These are phyloP conservation scores for Drosophila lini DNA, from an alignment of 1,140 invertebrate genomes.

Conservation along the genomic window DNA sequence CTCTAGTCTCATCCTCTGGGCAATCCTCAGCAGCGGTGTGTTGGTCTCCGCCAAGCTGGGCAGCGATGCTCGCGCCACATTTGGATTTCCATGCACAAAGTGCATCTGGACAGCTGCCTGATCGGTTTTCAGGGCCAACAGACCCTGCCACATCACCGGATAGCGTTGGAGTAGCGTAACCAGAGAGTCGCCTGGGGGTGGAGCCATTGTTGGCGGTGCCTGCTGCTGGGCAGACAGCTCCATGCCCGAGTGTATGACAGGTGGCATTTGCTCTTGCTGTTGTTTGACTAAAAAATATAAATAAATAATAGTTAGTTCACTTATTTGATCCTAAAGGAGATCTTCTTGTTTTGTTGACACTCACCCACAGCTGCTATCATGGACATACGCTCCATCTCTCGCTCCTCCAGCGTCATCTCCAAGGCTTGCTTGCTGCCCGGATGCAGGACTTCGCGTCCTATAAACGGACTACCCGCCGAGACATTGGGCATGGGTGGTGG, in stretches of 20 bases:
- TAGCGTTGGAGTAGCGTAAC: constrained; percentile 93
- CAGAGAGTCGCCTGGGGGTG: constrained; percentile 91
- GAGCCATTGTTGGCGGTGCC: constrained; percentile 89
- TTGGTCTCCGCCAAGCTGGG: constrained; percentile 91
- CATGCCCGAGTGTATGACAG: constrained; percentile 55
- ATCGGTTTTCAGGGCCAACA: constrained; percentile 97
- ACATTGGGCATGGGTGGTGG: constrained; percentile 72
- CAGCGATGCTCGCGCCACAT: constrained; percentile 92
- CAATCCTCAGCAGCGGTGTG: constrained; percentile 94
- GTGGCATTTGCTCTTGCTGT: constrained; percentile 54
- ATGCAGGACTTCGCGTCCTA: constrained; percentile 82
- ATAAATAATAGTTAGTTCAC: neutral
- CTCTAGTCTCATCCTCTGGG: constrained; percentile 98
- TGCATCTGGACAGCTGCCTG: constrained; percentile 99
- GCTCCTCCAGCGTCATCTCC: constrained; percentile 76
- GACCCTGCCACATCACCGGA: constrained; percentile 98
- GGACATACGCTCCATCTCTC: constrained; percentile 69
- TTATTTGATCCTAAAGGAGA: neutral
- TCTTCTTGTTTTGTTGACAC: neutral
- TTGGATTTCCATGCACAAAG: constrained; percentile 96
- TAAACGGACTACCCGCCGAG: constrained; percentile 85
- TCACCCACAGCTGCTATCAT: constrained; percentile 66
- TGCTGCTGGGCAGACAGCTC: constrained; percentile 60
- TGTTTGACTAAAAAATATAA: constrained; percentile 48
- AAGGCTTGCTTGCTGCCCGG: constrained; percentile 67